Percentiles rank a stretch among this genome's conserved stretches.
Evolutionary conservation across 2,888 invertebrate genomes (phyloP).

Genomic region (Meiosimyza platycephala): DNA sequence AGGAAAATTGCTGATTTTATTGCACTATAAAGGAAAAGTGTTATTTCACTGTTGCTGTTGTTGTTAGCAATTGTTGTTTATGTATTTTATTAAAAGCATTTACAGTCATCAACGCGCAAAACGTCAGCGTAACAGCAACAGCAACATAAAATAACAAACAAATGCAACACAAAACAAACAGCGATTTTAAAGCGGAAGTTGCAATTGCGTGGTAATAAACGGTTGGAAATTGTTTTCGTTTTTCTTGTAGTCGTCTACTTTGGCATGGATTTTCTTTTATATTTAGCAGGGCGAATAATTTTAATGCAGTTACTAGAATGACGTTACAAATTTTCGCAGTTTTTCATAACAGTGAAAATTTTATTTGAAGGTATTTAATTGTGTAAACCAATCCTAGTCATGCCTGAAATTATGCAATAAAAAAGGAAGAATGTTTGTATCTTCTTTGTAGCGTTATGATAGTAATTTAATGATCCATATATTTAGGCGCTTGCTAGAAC

Average conservation of each 20-base stretch:
- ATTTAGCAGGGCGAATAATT: no score
- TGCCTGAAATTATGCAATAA: no score
- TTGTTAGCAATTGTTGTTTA: conserved; percentile 16
- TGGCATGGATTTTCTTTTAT: no score
- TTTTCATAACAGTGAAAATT: no score
- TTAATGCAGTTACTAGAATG: no score
- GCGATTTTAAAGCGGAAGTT: conserved; percentile 48
- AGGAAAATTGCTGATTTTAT: conserved; percentile 22
- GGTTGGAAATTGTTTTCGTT: conserved; percentile 31
- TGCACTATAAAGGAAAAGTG: conserved; percentile 6
- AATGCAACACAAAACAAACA: conserved; percentile 9
- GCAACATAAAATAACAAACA: neutral
- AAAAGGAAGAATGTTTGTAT: no score
- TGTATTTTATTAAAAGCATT: conserved; percentile 28
- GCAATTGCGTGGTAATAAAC: conserved; percentile 52
- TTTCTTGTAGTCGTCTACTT: neutral
- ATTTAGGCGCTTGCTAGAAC: no score
- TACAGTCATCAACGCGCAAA: conserved; percentile 9
- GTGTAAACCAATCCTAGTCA: no score
- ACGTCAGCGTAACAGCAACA: conserved; percentile 4
- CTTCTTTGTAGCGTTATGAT: no score
- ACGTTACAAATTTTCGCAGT: no score
- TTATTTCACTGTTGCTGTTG: conserved; percentile 21
- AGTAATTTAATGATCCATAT: no score
- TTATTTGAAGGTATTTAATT: no score